Evolutionary conservation across 2,113 vertebrate species (phyloP).

Genomic region (Oxygymnocypris stewartii): DNA sequence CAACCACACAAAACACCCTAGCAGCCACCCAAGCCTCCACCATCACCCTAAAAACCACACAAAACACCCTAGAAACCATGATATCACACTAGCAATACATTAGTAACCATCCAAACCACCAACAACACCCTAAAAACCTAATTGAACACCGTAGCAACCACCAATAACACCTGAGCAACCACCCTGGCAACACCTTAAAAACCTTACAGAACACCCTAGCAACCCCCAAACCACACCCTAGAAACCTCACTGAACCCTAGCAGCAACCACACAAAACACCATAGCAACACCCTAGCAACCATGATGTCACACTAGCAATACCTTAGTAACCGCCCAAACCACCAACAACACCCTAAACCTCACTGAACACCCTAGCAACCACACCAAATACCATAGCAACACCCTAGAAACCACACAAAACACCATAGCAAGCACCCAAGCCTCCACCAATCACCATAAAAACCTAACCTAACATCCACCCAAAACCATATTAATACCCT

Average conservation of each 20-base stretch:
- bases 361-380: neutral
- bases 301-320: too few species aligned
- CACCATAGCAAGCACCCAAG: neutral
- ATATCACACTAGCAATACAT: too few species aligned
- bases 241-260: too few species aligned
- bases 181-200: neutral
- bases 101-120: neutral
- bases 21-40: neutral
- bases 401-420: neutral
- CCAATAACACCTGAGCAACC: too few species aligned
- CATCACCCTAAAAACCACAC: neutral
- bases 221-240: too few species aligned
- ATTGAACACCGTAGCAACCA: too few species aligned
- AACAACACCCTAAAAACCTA: neutral
- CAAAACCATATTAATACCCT: neutral
- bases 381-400: neutral
- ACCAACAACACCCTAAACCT: too few species aligned
- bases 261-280: too few species aligned
- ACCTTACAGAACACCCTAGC: too few species aligned
- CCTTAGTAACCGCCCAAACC: too few species aligned
- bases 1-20: neutral
- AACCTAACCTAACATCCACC: neutral
- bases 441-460: neutral
- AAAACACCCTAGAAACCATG: neutral
- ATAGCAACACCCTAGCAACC: too few species aligned